Conservation (phyloP, 2,113 vertebrate genomes). For the Labeo rohita region DNA sequence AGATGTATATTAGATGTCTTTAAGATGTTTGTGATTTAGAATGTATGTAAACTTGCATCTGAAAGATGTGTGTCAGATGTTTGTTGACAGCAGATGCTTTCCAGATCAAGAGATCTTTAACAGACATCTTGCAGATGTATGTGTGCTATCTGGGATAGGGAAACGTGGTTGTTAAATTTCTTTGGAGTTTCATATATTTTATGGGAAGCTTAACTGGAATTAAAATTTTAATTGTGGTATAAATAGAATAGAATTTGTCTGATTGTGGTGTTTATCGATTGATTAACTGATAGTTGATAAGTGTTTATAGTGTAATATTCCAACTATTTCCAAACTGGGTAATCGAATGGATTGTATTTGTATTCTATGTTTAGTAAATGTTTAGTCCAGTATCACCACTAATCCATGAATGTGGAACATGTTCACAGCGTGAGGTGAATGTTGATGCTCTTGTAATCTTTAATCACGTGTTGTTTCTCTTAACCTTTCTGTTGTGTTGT, state of each 20-base stretch:
- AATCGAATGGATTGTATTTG: background rate
- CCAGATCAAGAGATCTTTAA: too few relatives aligned
- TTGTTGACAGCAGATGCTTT: too few relatives aligned
- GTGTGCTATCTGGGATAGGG: too few relatives aligned
- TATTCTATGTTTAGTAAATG: background rate
- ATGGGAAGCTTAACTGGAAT: background rate
- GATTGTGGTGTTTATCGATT: background rate
- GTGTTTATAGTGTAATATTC: too few relatives aligned
- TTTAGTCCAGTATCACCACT: background rate
- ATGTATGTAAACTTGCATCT: too few relatives aligned
- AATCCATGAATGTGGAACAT: background rate
- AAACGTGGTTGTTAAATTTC: background rate
- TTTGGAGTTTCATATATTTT: background rate
- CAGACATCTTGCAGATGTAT: too few relatives aligned
- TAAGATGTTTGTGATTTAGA: too few relatives aligned
- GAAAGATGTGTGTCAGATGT: too few relatives aligned
- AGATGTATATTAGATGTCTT: too few relatives aligned
- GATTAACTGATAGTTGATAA: background rate
- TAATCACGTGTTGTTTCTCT: conserved; percentile 19
- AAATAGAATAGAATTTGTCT: background rate
- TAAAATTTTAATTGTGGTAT: background rate
- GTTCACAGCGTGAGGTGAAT: conserved; percentile 6
- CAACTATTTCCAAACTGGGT: background rate
- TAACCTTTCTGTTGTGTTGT: conserved; percentile 27
- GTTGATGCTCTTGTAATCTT: conserved; percentile 11